A percentile compares a stretch with the other conserved stretches of the same genome.
These are phyloP conservation scores for Sebastolobus altivelis DNA, from an alignment of 2,797 vertebrate genomes.

Conservation along the genomic window DNA sequence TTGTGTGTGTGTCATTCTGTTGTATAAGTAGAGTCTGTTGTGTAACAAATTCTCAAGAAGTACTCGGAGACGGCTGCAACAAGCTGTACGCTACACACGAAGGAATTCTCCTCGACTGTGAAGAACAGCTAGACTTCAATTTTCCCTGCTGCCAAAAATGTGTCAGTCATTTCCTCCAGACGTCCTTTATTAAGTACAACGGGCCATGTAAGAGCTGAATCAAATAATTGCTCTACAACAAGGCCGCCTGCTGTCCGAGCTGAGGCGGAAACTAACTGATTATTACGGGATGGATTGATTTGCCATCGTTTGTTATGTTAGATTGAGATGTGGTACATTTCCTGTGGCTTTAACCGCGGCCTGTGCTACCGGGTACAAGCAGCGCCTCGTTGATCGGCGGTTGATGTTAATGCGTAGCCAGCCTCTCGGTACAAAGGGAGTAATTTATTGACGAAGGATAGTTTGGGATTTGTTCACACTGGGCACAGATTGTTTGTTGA, in stretches of 20 bases:
- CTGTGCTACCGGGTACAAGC: constrained; percentile 1
- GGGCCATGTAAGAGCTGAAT: constrained; percentile 41
- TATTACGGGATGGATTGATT: constrained; percentile 49
- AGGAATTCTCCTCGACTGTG: constrained; percentile 61
- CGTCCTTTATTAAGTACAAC: constrained; percentile 56
- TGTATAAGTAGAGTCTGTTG: constrained; percentile 13
- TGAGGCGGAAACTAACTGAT: constrained; percentile 10
- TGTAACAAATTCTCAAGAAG: constrained; percentile 40
- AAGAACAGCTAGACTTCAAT: constrained; percentile 58
- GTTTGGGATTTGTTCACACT: constrained; percentile 21
- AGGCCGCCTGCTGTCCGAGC: constrained; percentile 37
- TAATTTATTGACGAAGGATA: neutral
- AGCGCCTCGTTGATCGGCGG: neutral
- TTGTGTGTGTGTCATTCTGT: constrained; percentile 21
- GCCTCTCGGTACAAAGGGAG: neutral
- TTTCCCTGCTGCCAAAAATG: constrained; percentile 63
- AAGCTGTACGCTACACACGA: constrained; percentile 11
- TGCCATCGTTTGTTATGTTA: constrained; percentile 35
- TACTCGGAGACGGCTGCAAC: constrained; percentile 19
- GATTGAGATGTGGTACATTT: constrained; percentile 35
- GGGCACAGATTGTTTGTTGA: neutral
- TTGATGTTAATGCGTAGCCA: constrained; percentile 5
- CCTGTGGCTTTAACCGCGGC: constrained; percentile 25
- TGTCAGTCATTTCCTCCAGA: constrained; percentile 61
- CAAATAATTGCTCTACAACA: constrained; percentile 45